These are phyloP conservation scores for Cebidichthys violaceus DNA, from an alignment of 2,113 vertebrate species.

Conservation along the genomic window DNA sequence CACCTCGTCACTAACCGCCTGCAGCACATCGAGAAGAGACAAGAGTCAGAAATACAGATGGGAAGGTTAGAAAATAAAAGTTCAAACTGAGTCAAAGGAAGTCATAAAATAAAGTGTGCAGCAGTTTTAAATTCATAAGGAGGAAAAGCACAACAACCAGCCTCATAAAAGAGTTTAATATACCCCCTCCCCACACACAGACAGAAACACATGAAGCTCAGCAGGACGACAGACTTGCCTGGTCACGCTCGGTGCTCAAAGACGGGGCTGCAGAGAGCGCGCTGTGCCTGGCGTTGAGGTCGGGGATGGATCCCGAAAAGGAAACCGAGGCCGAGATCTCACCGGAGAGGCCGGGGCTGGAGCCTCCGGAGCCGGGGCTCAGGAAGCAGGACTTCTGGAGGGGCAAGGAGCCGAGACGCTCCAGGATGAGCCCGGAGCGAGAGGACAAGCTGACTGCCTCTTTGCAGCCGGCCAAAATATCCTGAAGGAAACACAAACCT, in stretches of 20 bases:
- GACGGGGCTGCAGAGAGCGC: not conserved
- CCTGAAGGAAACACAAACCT: slow-evolving; percentile 55
- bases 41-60: not conserved
- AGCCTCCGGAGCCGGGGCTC: slow-evolving; percentile 50
- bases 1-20: slow-evolving; percentile 34
- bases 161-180: not conserved
- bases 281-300: not conserved
- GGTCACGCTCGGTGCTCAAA: slow-evolving; percentile 27
- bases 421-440: slow-evolving; percentile 68
- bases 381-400: slow-evolving; percentile 56
- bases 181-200: too few species aligned
- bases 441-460: slow-evolving; percentile 73
- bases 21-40: not conserved
- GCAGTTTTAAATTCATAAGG: not conserved
- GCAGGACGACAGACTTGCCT: slow-evolving; percentile 35
- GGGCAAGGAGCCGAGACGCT: slow-evolving; percentile 56
- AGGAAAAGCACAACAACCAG: not conserved
- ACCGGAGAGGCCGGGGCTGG: slow-evolving; percentile 61
- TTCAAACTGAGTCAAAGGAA: not conserved
- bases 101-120: not conserved
- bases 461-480: slow-evolving; percentile 76
- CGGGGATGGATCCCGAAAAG: slow-evolving; percentile 61
- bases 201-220: not conserved
- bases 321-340: slow-evolving; percentile 54
- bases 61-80: not conserved